phyloP scores from a whole-genome alignment of 2,113 vertebrate species.

The Fregata magnificens region DNA sequence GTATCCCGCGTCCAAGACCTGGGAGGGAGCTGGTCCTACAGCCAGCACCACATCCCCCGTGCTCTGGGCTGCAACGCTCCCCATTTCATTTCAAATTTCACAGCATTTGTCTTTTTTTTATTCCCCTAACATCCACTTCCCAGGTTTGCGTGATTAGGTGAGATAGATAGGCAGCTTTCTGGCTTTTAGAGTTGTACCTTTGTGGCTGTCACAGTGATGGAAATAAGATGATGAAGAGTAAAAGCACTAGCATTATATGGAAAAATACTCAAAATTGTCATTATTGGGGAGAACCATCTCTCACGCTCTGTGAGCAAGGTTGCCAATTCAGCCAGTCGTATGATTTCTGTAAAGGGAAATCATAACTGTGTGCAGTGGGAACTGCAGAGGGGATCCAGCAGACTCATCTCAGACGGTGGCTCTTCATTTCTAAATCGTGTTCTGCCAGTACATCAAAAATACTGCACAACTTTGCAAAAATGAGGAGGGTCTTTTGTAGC shows the following conservation, averaged over 20 bases:
- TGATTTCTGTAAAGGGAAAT: neutral
- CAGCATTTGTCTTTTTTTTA: neutral
- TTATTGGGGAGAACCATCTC: neutral
- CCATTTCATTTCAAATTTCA: neutral
- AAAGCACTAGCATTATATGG: neutral
- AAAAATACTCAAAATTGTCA: neutral
- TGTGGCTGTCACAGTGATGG: neutral
- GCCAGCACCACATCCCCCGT: accelerated
- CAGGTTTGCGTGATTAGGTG: neutral
- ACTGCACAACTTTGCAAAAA: neutral
- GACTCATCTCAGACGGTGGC: neutral
- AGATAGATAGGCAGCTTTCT: neutral
- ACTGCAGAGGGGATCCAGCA: neutral
- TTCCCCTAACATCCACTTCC: neutral
- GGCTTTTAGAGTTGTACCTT: neutral
- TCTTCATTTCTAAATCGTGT: neutral
- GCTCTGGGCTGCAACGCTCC: neutral
- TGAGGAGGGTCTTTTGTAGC: neutral
- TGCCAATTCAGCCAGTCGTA: neutral
- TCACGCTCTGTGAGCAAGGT: neutral
- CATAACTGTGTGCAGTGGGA: neutral
- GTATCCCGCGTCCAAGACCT: accelerated
- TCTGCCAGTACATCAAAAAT: neutral
- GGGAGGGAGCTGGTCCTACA: neutral
- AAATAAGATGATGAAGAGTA: neutral